Percentiles rank a stretch among this genome's conserved stretches.
Conservation (phyloP, 2,113 vertebrate genomes). For the Conger conger region DNA sequence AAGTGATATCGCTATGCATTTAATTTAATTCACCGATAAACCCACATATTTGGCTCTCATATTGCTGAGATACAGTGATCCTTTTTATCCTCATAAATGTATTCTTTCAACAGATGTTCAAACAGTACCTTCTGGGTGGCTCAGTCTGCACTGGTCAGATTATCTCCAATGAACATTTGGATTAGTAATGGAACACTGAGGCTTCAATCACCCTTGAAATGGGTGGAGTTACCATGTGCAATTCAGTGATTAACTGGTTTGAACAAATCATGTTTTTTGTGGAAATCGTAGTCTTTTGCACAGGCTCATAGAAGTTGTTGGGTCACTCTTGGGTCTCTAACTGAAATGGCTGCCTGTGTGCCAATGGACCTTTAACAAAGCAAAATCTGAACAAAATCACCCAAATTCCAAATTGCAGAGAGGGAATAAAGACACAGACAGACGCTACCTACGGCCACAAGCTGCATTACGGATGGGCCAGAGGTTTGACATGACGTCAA, state of each 20-base stretch:
- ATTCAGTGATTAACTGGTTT: not conserved
- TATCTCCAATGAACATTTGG: not conserved
- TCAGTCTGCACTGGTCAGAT: not conserved
- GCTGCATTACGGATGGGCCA: not conserved
- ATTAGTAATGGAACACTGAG: not conserved
- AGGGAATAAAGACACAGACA: not conserved
- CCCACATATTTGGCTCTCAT: not conserved
- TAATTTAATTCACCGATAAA: not conserved
- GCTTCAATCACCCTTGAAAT: not conserved
- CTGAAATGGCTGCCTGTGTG: not conserved
- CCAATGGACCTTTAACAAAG: not conserved
- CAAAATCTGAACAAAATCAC: not conserved
- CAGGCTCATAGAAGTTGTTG: not conserved
- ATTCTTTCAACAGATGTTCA: not conserved
- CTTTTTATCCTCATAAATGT: not conserved
- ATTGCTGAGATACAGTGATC: slow-evolving; percentile 5
- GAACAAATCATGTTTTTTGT: not conserved
- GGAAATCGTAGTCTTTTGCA: not conserved
- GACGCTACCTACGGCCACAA: not conserved
- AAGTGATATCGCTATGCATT: not conserved
- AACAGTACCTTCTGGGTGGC: not conserved
- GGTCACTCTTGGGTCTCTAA: not conserved
- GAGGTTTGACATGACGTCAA: not conserved
- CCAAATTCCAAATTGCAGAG: not conserved
- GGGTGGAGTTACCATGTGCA: not conserved